Percentiles rank a stretch among this genome's conserved stretches.
Conservation (phyloP, 2,888 invertebrate species). For the Andrena marginata region DNA sequence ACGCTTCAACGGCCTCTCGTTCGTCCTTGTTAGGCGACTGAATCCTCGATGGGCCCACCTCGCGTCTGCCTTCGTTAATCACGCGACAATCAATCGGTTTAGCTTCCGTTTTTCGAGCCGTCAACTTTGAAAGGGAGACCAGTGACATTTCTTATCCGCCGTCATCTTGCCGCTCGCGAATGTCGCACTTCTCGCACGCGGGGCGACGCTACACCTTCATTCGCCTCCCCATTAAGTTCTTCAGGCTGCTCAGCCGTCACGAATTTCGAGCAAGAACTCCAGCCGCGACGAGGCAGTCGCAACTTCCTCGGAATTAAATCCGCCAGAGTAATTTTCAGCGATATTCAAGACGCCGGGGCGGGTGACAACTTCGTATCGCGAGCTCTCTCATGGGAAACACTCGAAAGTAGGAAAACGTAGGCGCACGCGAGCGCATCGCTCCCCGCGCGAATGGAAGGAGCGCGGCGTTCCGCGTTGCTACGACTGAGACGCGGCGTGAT, state of each 20-base stretch:
- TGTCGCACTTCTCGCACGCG: too few species aligned
- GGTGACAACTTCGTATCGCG: slow-evolving; percentile 5
- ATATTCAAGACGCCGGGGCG: slow-evolving; percentile 27
- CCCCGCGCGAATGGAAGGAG: not conserved
- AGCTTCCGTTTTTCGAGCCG: too few species aligned
- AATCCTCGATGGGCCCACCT: not conserved
- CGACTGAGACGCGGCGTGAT: slow-evolving; percentile 15
- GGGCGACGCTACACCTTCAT: too few species aligned
- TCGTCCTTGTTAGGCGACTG: not conserved
- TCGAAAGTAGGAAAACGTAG: slow-evolving; percentile 6
- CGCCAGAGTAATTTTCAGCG: slow-evolving; percentile 27
- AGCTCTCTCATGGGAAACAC: not conserved
- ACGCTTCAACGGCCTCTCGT: not conserved
- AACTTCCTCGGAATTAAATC: slow-evolving; percentile 26
- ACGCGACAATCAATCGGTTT: too few species aligned
- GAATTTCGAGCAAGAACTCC: not conserved
- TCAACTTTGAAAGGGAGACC: too few species aligned
- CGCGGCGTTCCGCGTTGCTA: not conserved
- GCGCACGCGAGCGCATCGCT: not conserved
- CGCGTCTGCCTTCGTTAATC: not conserved
- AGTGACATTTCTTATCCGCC: too few species aligned
- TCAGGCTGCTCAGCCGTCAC: not conserved
- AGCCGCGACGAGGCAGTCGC: not conserved
- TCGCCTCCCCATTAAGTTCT: too few species aligned
- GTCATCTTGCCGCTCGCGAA: too few species aligned